Percentiles rank a stretch among this genome's conserved stretches.
These are phyloP conservation scores for Perca fluviatilis DNA, from an alignment of 2,113 vertebrate species.

Conservation along the genomic window DNA sequence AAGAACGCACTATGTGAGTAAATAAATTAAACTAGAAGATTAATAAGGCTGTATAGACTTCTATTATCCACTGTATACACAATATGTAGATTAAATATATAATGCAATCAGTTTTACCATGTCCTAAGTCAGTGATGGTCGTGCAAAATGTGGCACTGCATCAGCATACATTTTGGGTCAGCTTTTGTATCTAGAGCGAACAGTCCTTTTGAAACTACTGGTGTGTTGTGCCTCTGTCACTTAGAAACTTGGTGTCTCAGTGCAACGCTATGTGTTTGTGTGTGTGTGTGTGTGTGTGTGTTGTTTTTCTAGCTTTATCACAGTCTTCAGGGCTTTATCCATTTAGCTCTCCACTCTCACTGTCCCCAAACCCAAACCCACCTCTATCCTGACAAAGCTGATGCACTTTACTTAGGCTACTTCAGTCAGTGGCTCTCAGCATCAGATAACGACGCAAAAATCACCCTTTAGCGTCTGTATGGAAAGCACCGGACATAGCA, in stretches of 20 bases:
- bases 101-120: neutral
- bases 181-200: constrained; percentile 44
- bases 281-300: neutral
- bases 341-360: constrained; percentile 51
- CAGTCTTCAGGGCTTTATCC: constrained; percentile 63
- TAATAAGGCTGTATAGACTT: neutral
- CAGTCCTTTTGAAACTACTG: constrained; percentile 44
- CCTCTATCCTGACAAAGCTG: constrained; percentile 3
- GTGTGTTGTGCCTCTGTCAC: constrained; percentile 20
- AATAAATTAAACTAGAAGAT: neutral
- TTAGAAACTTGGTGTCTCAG: neutral
- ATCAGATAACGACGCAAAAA: no score
- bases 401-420: no score
- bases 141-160: neutral
- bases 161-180: constrained; percentile 50
- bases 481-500: no score
- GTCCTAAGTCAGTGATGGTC: neutral
- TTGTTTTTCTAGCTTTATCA: constrained; percentile 28
- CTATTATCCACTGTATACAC: neutral
- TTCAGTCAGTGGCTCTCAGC: no score
- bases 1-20: neutral
- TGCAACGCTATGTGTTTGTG: neutral
- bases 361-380: constrained; percentile 45
- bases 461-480: no score
- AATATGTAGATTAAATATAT: neutral